A percentile compares a stretch with the other conserved stretches of the same genome.
Conservation (phyloP, 1,140 invertebrate species). For the Sitodiplosis mosellana region DNA sequence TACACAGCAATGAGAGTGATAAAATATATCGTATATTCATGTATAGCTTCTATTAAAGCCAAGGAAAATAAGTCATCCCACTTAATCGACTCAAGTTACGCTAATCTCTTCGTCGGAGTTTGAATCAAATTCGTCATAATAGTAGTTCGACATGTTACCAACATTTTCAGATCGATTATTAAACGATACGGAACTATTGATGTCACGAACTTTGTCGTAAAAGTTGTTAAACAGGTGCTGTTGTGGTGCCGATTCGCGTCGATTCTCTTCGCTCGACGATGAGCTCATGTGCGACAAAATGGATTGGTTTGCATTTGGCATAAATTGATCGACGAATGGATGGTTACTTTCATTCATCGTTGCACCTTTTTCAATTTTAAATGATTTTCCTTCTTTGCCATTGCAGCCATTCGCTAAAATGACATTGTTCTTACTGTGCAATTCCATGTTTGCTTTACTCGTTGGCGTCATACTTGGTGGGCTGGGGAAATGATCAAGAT, state of each 20-base stretch:
- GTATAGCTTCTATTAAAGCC: no score
- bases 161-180: background rate
- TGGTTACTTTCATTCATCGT: no score
- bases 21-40: no score
- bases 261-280: background rate
- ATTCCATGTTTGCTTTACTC: slow-evolving; percentile 7
- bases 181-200: background rate
- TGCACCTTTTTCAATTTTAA: background rate
- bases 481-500: slow-evolving; percentile 7
- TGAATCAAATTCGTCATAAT: slow-evolving; percentile 41
- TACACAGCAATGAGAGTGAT: no score
- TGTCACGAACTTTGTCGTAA: background rate
- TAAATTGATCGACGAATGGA: no score
- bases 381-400: background rate
- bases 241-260: background rate
- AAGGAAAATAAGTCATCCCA: slow-evolving; percentile 13
- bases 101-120: slow-evolving; percentile 66
- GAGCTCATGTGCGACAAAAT: background rate
- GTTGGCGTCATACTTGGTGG: slow-evolving; percentile 5
- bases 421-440: background rate
- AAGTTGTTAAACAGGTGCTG: background rate
- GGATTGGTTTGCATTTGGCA: background rate
- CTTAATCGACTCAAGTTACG: slow-evolving; percentile 42
- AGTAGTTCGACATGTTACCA: slow-evolving; percentile 10
- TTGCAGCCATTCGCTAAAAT: background rate